Conservation (phyloP, 2,797 vertebrate species). For the Coregonus ussuriensis region DNA sequence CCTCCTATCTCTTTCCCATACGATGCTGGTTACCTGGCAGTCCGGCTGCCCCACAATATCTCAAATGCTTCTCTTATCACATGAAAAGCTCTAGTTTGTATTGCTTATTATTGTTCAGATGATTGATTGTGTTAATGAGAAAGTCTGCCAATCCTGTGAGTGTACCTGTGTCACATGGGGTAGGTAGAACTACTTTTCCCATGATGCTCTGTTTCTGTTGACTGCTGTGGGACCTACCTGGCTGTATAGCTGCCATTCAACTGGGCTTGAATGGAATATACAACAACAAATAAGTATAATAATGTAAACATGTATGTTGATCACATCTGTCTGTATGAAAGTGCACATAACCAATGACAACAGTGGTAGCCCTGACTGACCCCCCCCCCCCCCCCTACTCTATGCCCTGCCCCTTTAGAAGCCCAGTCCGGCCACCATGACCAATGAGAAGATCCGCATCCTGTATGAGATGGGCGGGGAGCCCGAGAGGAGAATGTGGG, state of each 20-base stretch:
- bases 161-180: neutral
- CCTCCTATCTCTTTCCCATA: neutral
- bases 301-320: neutral
- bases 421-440: constrained; percentile 83
- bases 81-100: neutral
- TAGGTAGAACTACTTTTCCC: too few relatives aligned
- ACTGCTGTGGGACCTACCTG: neutral
- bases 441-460: constrained; percentile 87
- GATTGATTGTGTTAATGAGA: constrained; percentile 12
- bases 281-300: neutral
- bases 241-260: neutral
- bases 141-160: constrained; percentile 4
- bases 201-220: neutral
- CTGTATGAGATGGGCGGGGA: constrained; percentile 90
- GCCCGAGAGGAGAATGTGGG: constrained; percentile 88
- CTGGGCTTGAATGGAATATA: neutral
- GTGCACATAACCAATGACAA: neutral
- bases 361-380: constrained; percentile 1
- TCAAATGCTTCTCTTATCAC: neutral
- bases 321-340: neutral
- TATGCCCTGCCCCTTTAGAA: constrained; percentile 73
- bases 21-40: neutral
- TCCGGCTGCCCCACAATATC: neutral
- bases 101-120: too few relatives aligned
- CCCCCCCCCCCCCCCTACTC: neutral